Percentiles rank a stretch among this genome's conserved stretches.
Conservation (phyloP, 2,888 invertebrate genomes). For the Tanytarsus gracilentus region DNA sequence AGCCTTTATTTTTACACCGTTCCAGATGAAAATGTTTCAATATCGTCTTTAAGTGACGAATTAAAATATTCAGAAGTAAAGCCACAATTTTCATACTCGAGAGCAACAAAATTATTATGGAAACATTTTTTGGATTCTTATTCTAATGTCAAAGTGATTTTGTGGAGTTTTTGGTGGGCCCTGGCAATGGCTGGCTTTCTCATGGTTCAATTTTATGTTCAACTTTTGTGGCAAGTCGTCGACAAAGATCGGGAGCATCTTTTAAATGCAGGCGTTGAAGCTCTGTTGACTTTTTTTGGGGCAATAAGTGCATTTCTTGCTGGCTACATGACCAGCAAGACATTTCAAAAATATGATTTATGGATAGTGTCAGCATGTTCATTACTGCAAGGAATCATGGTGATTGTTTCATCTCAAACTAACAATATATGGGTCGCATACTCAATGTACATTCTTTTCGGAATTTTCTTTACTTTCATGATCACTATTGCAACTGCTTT, state of each 20-base stretch:
- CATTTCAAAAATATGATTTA: conserved; percentile 41
- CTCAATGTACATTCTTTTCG: conserved; percentile 62
- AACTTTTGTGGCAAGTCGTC: conserved; percentile 59
- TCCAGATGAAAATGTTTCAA: background rate
- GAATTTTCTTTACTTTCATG: conserved; percentile 68
- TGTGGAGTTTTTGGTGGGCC: conserved; percentile 74
- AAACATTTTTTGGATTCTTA: conserved; percentile 53
- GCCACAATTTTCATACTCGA: conserved; percentile 25
- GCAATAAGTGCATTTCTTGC: conserved; percentile 52
- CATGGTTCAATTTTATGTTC: conserved; percentile 62
- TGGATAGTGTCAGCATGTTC: conserved; percentile 45
- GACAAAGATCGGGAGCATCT: conserved; percentile 40
- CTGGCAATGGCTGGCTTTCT: conserved; percentile 61
- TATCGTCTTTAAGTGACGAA: background rate
- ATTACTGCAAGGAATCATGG: conserved; percentile 48
- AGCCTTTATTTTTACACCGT: conserved; percentile 55
- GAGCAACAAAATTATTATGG: conserved; percentile 44
- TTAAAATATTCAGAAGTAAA: background rate
- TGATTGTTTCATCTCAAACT: conserved; percentile 50
- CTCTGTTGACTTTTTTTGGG: conserved; percentile 59
- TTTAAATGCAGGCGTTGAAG: conserved; percentile 75
- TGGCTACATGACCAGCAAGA: conserved; percentile 36
- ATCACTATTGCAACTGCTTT: conserved; percentile 78
- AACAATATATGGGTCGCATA: conserved; percentile 62
- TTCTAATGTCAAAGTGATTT: conserved; percentile 51